These are phyloP conservation scores for Halictus rubicundus DNA, from an alignment of 1,140 invertebrate genomes.

Conservation along the genomic window DNA sequence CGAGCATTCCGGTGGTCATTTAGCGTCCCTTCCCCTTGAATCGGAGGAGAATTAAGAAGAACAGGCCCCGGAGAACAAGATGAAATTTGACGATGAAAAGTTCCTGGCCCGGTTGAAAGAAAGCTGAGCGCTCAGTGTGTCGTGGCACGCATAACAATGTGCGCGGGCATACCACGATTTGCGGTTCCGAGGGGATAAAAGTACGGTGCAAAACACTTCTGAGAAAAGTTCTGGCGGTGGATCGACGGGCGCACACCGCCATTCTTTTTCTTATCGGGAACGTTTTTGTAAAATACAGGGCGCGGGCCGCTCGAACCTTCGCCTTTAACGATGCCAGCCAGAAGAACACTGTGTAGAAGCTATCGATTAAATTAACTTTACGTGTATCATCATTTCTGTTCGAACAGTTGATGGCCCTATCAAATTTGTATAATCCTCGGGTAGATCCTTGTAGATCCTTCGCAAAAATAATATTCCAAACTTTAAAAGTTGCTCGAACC, in stretches of 20 bases:
- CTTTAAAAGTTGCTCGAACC: too few relatives aligned
- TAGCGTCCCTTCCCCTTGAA: not conserved
- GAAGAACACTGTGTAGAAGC: not conserved
- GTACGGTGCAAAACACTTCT: conserved; percentile 43
- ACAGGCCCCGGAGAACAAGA: not conserved
- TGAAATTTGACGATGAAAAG: conserved; percentile 41
- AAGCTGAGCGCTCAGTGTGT: conserved; percentile 19
- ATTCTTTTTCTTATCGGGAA: conserved; percentile 37
- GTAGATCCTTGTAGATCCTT: too few relatives aligned
- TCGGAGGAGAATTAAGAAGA: not conserved
- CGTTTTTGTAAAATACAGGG: conserved; percentile 15
- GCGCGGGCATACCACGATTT: conserved; percentile 37
- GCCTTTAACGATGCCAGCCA: not conserved
- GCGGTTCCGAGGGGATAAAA: conserved; percentile 40
- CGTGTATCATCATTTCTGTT: not conserved
- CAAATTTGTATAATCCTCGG: too few relatives aligned
- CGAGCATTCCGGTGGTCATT: not conserved
- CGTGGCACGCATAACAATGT: conserved; percentile 46
- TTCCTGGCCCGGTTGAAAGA: conserved; percentile 20
- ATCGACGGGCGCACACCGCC: not conserved
- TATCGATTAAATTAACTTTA: not conserved
- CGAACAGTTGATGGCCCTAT: too few relatives aligned
- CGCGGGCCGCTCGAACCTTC: not conserved
- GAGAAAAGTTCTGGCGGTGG: conserved; percentile 45
- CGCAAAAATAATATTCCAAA: too few relatives aligned